Evolutionary conservation across 2,888 invertebrate genomes (phyloP).

Genomic region (Melanotus villosus): DNA sequence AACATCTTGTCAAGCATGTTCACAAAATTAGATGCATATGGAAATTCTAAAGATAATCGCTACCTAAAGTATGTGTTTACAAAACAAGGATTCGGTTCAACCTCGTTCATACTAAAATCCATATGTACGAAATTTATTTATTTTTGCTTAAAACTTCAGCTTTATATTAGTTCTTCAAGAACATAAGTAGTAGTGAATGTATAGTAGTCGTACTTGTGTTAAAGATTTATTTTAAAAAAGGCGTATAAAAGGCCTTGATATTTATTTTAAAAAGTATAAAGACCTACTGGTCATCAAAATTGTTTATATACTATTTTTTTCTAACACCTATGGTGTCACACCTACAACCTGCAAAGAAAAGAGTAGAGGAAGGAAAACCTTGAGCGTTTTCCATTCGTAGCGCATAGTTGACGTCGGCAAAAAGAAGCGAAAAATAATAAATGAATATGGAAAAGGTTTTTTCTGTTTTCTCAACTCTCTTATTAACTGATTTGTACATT

Average conservation of each 20-base stretch:
- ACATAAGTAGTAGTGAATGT: no score
- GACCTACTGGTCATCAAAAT: constrained; percentile 15
- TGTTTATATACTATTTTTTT: not conserved
- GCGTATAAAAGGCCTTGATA: constrained; percentile 7
- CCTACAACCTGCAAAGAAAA: not conserved
- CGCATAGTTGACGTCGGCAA: constrained; percentile 11
- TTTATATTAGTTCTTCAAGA: no score
- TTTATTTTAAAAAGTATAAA: constrained; percentile 16
- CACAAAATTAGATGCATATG: no score
- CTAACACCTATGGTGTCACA: not conserved
- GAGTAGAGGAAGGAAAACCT: constrained; percentile 24
- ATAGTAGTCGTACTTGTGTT: not conserved
- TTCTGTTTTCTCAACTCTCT: constrained; percentile 20
- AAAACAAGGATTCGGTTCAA: no score
- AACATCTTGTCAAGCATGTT: no score
- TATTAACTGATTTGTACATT: constrained; percentile 24
- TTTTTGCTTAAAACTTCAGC: no score
- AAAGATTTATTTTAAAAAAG: not conserved
- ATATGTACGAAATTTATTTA: no score
- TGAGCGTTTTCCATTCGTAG: constrained; percentile 18
- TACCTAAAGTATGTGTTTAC: no score
- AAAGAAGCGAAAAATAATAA: constrained; percentile 30
- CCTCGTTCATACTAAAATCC: no score
- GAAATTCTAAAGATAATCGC: no score
- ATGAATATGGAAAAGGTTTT: constrained; percentile 42